phyloP scores from a whole-genome alignment of 2,113 vertebrate genomes.

The Pollimyrus isidori region DNA sequence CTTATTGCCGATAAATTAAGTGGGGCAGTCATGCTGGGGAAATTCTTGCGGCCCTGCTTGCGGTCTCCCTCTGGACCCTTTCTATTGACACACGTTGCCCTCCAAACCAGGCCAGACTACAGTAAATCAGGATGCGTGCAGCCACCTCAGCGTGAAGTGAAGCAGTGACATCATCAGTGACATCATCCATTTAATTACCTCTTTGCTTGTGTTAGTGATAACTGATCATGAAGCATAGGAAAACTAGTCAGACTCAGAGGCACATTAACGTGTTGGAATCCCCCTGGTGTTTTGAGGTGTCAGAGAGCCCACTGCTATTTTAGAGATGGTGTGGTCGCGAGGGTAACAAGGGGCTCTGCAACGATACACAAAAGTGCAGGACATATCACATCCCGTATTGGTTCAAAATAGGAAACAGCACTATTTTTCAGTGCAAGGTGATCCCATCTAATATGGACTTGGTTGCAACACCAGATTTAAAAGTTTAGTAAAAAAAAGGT shows the following conservation, averaged over 20 bases:
- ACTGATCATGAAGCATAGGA: neutral
- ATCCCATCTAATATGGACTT: neutral
- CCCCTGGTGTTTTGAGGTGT: neutral
- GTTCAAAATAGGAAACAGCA: neutral
- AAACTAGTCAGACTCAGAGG: neutral
- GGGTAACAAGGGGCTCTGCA: neutral
- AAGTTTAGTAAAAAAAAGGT: neutral
- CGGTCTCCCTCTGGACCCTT: neutral
- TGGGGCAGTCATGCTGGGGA: neutral
- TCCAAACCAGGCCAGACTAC: neutral
- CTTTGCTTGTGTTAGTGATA: neutral
- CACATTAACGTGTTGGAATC: neutral
- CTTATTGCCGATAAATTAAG: neutral
- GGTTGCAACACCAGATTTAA: neutral
- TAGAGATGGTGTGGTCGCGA: neutral
- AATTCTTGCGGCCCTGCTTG: too few species aligned
- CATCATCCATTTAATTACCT: neutral
- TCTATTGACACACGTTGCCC: neutral
- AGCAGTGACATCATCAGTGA: too few species aligned
- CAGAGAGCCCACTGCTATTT: neutral
- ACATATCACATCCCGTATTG: neutral
- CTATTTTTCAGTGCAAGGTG: neutral
- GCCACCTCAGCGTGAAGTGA: neutral
- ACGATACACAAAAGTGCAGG: neutral
- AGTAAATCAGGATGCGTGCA: neutral